Evolutionary conservation across 1,140 invertebrate genomes (phyloP).

Genomic region (Chionoecetes opilio): DNA sequence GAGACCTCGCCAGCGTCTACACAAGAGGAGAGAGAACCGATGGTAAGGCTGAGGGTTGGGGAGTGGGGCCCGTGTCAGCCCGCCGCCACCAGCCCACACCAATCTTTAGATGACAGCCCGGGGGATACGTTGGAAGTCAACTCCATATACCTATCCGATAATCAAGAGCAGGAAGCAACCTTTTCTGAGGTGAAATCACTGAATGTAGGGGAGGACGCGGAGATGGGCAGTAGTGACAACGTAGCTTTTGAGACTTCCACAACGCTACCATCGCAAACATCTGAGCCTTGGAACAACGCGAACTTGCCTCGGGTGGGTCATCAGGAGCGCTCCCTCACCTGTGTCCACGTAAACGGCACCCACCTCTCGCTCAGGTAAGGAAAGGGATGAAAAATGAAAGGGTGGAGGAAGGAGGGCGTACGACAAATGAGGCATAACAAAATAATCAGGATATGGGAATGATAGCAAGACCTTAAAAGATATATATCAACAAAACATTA

Average conservation of each 20-base stretch:
- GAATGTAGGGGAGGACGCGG: neutral
- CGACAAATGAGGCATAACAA: no score
- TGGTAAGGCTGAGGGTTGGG: constrained; percentile 55
- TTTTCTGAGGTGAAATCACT: neutral
- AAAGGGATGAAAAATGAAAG: neutral
- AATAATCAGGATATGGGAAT: no score
- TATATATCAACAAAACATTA: no score
- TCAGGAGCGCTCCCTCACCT: constrained; percentile 62
- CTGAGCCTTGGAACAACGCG: no score
- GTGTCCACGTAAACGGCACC: constrained; percentile 67
- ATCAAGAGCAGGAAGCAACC: neutral
- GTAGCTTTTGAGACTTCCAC: neutral
- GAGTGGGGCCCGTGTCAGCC: constrained; percentile 66
- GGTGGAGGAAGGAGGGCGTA: neutral
- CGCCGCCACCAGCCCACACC: neutral
- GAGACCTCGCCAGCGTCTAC: constrained; percentile 13
- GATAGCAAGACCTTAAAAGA: no score
- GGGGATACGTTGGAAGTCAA: neutral
- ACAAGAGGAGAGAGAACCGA: neutral
- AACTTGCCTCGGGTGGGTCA: constrained; percentile 51
- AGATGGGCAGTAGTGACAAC: neutral
- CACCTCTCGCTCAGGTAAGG: constrained; percentile 64
- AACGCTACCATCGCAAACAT: neutral
- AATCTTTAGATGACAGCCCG: neutral
- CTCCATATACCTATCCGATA: constrained; percentile 2